phyloP scores from a whole-genome alignment of 2,888 invertebrate species.

The Allygus modestus region DNA sequence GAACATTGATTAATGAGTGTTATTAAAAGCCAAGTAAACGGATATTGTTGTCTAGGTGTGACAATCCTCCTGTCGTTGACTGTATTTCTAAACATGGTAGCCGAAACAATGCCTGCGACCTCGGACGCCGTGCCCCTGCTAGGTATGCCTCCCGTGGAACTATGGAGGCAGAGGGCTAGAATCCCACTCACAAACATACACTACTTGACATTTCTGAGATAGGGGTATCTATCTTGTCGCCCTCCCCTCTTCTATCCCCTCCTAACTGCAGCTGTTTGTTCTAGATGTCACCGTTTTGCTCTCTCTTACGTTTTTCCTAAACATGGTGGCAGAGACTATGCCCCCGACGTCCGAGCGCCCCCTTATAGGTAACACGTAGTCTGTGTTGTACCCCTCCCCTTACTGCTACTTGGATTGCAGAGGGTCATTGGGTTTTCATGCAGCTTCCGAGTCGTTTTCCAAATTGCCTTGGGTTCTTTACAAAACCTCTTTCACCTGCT shows the following conservation, averaged over 20 bases:
- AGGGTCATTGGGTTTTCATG: constrained; percentile 67
- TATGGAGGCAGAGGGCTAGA: constrained; percentile 69
- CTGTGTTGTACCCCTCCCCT: constrained; percentile 62
- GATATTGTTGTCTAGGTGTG: constrained; percentile 83
- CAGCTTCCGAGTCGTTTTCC: constrained; percentile 45
- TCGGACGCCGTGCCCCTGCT: constrained; percentile 80
- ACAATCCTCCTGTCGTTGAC: constrained; percentile 98
- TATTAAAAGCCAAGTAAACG: background rate
- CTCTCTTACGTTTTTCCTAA: constrained; percentile 80
- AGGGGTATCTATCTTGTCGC: constrained; percentile 57
- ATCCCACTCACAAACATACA: background rate
- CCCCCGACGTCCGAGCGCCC: constrained; percentile 82
- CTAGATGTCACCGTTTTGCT: constrained; percentile 79
- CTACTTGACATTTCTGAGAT: background rate
- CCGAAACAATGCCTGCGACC: constrained; percentile 99
- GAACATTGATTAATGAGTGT: too few species aligned
- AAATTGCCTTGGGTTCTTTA: constrained; percentile 46
- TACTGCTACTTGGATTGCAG: constrained; percentile 72
- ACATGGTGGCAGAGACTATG: constrained; percentile 80
- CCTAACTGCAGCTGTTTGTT: constrained; percentile 64
- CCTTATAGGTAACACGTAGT: constrained; percentile 77
- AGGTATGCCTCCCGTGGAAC: constrained; percentile 67
- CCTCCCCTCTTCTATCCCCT: constrained; percentile 45
- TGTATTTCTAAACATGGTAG: constrained; percentile 98
- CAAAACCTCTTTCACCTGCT: constrained; percentile 43